These are phyloP conservation scores for Nerophis ophidion DNA, from an alignment of 2,113 vertebrate species.

Conservation along the genomic window DNA sequence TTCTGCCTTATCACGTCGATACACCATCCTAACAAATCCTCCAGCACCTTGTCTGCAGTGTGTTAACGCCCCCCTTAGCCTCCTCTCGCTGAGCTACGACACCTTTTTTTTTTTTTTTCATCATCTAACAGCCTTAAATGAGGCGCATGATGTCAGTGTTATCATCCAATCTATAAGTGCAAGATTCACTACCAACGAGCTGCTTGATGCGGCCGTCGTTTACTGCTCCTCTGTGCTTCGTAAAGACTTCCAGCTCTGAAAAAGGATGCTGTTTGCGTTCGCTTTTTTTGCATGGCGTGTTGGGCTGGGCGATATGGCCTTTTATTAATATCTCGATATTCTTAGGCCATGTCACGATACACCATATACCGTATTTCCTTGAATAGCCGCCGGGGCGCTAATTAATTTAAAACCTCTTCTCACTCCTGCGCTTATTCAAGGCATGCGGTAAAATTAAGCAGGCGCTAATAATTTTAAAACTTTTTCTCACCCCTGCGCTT, in stretches of 20 bases:
- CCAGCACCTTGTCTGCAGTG: conserved; percentile 1
- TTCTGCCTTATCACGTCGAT: conserved; percentile 35
- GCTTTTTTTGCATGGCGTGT: too few relatives aligned
- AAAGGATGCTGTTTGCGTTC: neutral
- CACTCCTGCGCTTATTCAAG: too few relatives aligned
- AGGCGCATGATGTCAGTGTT: conserved; percentile 8
- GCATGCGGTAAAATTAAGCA: too few relatives aligned
- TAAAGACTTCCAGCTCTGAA: neutral
- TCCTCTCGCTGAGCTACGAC: conserved; percentile 20
- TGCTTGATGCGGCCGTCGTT: conserved; percentile 2
- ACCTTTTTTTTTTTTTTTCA: neutral
- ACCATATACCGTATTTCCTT: too few relatives aligned
- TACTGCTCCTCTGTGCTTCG: conserved; percentile 4
- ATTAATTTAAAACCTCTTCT: too few relatives aligned
- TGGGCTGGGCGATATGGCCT: too few relatives aligned
- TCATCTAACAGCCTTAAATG: neutral
- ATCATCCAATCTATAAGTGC: conserved; percentile 7
- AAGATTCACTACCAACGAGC: conserved; percentile 3
- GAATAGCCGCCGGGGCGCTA: too few relatives aligned
- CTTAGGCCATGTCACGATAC: too few relatives aligned
- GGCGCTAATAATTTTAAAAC: too few relatives aligned
- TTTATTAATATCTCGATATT: too few relatives aligned
- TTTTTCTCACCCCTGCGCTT: too few relatives aligned
- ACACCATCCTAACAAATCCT: conserved; percentile 25
- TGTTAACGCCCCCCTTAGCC: conserved; percentile 6